Evolutionary conservation across 2,888 invertebrate genomes (phyloP).

Genomic region (Cryptophagus acutangulus): DNA sequence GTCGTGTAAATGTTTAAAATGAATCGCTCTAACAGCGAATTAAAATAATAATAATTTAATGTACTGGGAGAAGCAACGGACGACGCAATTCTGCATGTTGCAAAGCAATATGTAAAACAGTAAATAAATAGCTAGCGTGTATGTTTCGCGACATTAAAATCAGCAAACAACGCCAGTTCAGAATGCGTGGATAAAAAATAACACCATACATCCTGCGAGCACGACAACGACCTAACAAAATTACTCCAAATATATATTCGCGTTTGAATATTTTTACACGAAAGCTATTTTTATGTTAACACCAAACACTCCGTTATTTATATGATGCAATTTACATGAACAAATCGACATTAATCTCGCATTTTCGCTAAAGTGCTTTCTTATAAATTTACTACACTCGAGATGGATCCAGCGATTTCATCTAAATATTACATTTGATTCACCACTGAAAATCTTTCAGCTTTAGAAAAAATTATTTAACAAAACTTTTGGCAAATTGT

Average conservation of each 20-base stretch:
- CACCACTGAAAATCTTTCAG: no score
- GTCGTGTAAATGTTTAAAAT: no score
- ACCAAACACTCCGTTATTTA: constrained; percentile 21
- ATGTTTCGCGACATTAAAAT: constrained; percentile 40
- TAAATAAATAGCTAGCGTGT: constrained; percentile 37
- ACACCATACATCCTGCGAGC: constrained; percentile 33
- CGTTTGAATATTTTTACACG: constrained; percentile 26
- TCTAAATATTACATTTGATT: no score
- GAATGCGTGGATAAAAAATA: constrained; percentile 37
- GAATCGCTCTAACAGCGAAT: no score
- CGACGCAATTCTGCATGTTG: constrained; percentile 28
- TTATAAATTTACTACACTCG: no score
- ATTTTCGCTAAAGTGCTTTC: no score
- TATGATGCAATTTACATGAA: constrained; percentile 14
- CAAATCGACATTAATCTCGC: constrained; percentile 6
- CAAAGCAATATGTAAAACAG: constrained; percentile 32
- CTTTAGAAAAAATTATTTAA: no score
- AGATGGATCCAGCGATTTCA: no score
- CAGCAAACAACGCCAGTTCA: constrained; percentile 36
- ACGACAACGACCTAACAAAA: constrained; percentile 36
- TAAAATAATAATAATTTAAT: no score
- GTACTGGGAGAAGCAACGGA: no score
- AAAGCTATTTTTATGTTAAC: constrained; percentile 24
- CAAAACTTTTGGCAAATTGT: no score
- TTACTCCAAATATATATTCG: constrained; percentile 29